These are phyloP conservation scores for Holcopasites calliopsidis DNA, from an alignment of 1,140 invertebrate species.

Conservation along the genomic window DNA sequence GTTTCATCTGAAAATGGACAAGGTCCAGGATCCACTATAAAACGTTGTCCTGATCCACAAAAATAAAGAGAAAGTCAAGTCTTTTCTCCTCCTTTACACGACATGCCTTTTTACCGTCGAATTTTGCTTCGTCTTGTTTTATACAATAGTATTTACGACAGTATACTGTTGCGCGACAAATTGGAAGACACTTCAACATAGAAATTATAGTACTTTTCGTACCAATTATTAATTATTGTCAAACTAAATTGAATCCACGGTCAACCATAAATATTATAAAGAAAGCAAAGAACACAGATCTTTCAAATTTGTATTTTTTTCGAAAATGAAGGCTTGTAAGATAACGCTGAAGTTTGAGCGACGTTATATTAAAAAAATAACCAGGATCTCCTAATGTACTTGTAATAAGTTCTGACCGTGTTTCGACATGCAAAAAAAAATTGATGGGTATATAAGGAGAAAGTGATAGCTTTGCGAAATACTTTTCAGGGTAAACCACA, in stretches of 20 bases:
- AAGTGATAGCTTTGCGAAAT: constrained; percentile 13
- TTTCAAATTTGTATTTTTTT: too few relatives aligned
- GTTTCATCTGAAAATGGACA: neutral
- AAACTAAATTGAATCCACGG: too few relatives aligned
- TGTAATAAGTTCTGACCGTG: neutral
- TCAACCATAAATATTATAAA: too few relatives aligned
- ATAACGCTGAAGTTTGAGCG: too few relatives aligned
- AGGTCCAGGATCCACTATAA: neutral
- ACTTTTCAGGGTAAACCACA: neutral
- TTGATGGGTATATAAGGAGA: neutral
- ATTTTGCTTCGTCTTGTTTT: neutral
- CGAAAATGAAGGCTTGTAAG: too few relatives aligned
- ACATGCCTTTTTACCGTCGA: neutral
- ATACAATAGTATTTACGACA: neutral
- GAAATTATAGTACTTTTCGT: too few relatives aligned
- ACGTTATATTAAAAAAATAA: neutral
- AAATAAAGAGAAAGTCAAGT: constrained; percentile 29
- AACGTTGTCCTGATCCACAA: neutral
- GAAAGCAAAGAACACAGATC: too few relatives aligned
- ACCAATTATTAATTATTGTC: too few relatives aligned
- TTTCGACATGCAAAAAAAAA: neutral
- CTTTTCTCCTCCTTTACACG: neutral
- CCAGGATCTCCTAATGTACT: neutral
- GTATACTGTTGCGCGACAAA: neutral
- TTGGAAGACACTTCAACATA: too few relatives aligned